Base-by-base conservation (phyloP, 2,797 vertebrate species). In the Acanthurus lineatus region DNA sequence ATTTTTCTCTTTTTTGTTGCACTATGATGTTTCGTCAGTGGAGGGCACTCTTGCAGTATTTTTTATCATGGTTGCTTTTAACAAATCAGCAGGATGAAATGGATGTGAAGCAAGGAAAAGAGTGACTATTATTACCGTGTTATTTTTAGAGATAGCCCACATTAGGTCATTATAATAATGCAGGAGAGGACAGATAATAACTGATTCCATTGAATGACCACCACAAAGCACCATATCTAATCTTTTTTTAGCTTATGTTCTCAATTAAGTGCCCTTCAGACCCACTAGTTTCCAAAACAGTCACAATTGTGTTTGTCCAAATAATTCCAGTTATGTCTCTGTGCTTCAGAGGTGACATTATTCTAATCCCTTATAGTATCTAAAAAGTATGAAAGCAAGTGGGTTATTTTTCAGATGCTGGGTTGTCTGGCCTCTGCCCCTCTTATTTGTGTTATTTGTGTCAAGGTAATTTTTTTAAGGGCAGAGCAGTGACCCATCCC, bases 31-130 rank as follows among this genome's bases (percentile, higher is more conserved):
- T 22, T 52, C 42, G 49, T 85, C 93, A 83, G 61, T 61, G 61
- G 90, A 80, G 87, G 88, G 89, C 89, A 63, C 76, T 77, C 17
- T 73, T 70, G 80, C 6, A 6, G 11, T n/a, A 42, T 22, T 28
- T 52, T 52, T 1, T 14, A 2, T 9, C 17, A 1, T 19, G 9
- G 15, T 38, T 16, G 25, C 14, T 28, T 19, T 49, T 10, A 28
- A 16, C 12, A 62, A 47, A 47, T 15, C 5, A 44, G 45, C 22
- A 58, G 40, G 52, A 77, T 61, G 47, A 80, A 75, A 79, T 22
- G 11, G 42, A 12, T 12, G 72, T 49, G 40, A 77, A 71, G 73
- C 19, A 38, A 57, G 28, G 11, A 14, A 53, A 72, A 59, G n/a
- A 42, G 61, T 40, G 3, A 60, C 44, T 83, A 58, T 87, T 73